Base-by-base conservation (phyloP, 2,797 vertebrate genomes). In the Sebastolobus altivelis region DNA sequence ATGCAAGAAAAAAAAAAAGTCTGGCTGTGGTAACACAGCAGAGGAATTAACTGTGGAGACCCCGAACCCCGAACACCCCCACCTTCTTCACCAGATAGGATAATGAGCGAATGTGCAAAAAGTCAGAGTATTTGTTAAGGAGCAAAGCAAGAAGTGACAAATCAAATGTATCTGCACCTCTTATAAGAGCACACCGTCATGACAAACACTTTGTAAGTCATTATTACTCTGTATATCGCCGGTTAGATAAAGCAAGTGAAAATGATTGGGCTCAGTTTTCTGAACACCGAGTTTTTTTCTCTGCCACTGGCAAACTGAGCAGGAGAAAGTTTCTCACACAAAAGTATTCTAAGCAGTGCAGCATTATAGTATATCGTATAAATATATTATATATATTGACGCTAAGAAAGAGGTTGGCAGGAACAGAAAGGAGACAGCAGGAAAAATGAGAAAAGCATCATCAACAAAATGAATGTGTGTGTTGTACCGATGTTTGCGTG, bases 11-110 rank as follows among this genome's bases (percentile, higher is more conserved):
- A 31, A 59, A 88, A 87, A 81, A 91, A 87, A 88, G 77, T 85
- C 85, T 77, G 76, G 80, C 89, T 86, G 69, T 77, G 58, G 81
- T 74, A 81, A 65, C 85, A 87, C 77, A 75, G 86, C 83, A 68
- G 61, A 84, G 73, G 87, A 95, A 95, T 95, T 94, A 94, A 93
- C 92, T 88, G 65, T 65, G 68, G 66, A 91, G 79, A 25, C 88
- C 75, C 67, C 1, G 52, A 79, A 87, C 86, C 82, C 63, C 77
- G 12, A 71, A 22, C 72, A 58, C 46, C 43, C 43, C 59, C 18
- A 11, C 76, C 77, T 49, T 49, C 77, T 43, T 62, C 62, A 72
- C 65, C 70, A 78, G 82, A 86, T 75, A 75, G 84, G 82, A 84
- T 93, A 93, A 94, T 89, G 90, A 92, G 80, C 71, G 56, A 77